These are phyloP conservation scores for Herpailurus yagouaroundi DNA, from an alignment of 2,113 vertebrate species.

Conservation along the genomic window DNA sequence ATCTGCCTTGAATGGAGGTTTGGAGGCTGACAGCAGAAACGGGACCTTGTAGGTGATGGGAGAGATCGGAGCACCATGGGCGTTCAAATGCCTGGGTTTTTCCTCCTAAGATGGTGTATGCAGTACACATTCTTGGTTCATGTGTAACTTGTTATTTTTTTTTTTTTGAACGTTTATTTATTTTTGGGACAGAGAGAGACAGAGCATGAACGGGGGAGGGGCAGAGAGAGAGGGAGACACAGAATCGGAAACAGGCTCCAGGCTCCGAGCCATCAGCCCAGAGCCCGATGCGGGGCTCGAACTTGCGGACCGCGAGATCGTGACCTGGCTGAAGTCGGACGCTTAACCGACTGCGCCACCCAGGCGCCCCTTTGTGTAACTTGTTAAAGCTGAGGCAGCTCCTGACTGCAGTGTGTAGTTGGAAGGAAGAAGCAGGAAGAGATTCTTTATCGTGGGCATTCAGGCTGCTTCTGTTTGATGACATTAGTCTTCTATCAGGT, in stretches of 20 bases:
- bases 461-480: not conserved
- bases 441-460: not conserved
- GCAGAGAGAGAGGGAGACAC: too few species aligned
- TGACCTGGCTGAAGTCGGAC: too few species aligned
- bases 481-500: not conserved
- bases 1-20: not conserved
- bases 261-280: too few species aligned
- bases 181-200: too few species aligned
- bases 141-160: not conserved
- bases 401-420: not conserved
- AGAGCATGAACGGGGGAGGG: too few species aligned
- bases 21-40: not conserved
- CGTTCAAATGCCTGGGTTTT: not conserved
- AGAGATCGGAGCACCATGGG: not conserved
- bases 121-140: not conserved
- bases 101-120: not conserved
- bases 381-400: not conserved
- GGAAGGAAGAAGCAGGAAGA: not conserved
- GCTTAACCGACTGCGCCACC: too few species aligned
- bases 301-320: too few species aligned
- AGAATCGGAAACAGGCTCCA: too few species aligned
- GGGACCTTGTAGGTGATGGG: not conserved
- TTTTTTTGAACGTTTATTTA: too few species aligned
- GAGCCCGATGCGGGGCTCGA: too few species aligned
- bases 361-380: too few species aligned